Base-by-base conservation (phyloP, 2,888 invertebrate species). In the Limenitis camilla region DNA sequence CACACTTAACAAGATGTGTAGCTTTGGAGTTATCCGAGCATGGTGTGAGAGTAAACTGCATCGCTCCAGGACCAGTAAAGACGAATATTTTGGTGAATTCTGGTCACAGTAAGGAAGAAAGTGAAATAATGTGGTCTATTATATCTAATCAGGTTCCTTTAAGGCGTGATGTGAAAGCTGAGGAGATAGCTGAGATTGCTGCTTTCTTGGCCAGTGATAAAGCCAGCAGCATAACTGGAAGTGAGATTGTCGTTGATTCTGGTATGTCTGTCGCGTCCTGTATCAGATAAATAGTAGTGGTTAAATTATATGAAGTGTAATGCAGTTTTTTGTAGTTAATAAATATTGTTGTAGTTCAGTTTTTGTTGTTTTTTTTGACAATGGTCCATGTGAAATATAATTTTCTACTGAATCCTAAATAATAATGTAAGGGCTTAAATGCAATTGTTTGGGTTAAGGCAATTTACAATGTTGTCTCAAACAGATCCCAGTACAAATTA, bases 1-100 rank as follows among this genome's bases (percentile, higher is more conserved):
- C 93, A 73, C 93, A 94, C 68, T 89, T 95, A 59, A 94, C 94
- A 2, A 82, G 90, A 64, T 92, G 92, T 69, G 78, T 89, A n/a
- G 94, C 94, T 27, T 69, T 93, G 43, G 93, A 91, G 58, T 68
- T 91, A 41, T 90, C 90, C 53, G 56, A 72, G 0, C 80, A 88
- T 66, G 83, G 74, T 36, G 90, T 93, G 1, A 78, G 93, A 51
- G 92, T 92, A 0, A 94, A 94, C 71, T 84, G 90, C 41, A 91
- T 94, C 4, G 90, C 91, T 65, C 94, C 94, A 27, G 94, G 94
- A 36, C 91, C 92, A 0, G 88, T 91, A 4, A 92, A 62, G 43
- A 73, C 74, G 4, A 65, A 72, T 50, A 60, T 70, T 44, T 45
- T 63, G n/a, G 6, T 52, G 27, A 61, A 63, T 44, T 40, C 60